phyloP scores from a whole-genome alignment of 2,888 invertebrate species.

The Anthophora plumipes region DNA sequence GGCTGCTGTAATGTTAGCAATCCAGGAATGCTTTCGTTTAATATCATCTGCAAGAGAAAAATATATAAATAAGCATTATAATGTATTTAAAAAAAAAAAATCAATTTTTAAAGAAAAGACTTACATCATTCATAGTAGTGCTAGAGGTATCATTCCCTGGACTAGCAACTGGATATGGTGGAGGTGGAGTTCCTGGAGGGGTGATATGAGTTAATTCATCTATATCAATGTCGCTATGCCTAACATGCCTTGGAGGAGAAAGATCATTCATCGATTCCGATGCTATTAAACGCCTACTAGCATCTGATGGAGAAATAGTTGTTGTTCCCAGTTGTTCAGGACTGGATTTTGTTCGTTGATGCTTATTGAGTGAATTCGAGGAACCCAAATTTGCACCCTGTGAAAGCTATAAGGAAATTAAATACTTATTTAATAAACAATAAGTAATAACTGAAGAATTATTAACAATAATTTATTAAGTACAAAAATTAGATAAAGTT shows the following conservation, averaged over 20 bases:
- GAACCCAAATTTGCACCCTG: slow-evolving; percentile 81
- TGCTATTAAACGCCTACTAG: slow-evolving; percentile 85
- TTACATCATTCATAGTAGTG: slow-evolving; percentile 79
- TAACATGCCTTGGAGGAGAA: slow-evolving; percentile 79
- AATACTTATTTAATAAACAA: slow-evolving; percentile 31
- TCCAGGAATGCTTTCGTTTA: slow-evolving; percentile 80
- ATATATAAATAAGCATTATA: background rate
- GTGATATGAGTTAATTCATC: slow-evolving; percentile 85
- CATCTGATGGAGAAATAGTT: slow-evolving; percentile 83
- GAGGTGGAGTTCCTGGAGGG: slow-evolving; percentile 95
- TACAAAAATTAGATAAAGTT: background rate
- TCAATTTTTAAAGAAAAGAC: slow-evolving; percentile 5
- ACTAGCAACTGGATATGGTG: slow-evolving; percentile 89
- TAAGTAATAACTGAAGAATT: background rate
- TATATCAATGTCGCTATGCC: slow-evolving; percentile 81
- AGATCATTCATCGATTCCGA: slow-evolving; percentile 88
- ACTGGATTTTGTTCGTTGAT: slow-evolving; percentile 89
- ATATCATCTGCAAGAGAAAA: slow-evolving; percentile 52
- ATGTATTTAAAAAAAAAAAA: background rate
- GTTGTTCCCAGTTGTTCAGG: slow-evolving; percentile 86
- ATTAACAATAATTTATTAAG: background rate
- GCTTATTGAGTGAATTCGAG: slow-evolving; percentile 83
- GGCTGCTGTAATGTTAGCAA: slow-evolving; percentile 87
- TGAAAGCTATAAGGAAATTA: slow-evolving; percentile 74
- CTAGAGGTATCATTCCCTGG: slow-evolving; percentile 76